A percentile compares a stretch with the other conserved stretches of the same genome.
Evolutionary conservation across 2,888 invertebrate species (phyloP).

Genomic region (Xestobium rufovillosum): DNA sequence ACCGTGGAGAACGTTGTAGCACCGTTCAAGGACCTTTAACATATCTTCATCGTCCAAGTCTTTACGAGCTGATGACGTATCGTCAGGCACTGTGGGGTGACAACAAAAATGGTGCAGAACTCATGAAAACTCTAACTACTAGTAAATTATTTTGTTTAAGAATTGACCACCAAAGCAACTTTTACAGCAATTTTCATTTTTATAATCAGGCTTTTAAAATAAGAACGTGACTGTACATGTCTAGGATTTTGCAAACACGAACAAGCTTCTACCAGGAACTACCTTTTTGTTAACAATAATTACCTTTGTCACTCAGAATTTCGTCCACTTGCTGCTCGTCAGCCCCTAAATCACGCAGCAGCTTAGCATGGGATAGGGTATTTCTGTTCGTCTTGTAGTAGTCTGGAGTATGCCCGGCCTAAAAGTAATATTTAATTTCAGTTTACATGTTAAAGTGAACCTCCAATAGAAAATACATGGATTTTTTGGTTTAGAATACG

Average conservation of each 20-base stretch:
- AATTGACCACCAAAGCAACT: too few species aligned
- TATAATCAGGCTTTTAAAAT: too few species aligned
- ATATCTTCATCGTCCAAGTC: constrained; percentile 62
- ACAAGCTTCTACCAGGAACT: too few species aligned
- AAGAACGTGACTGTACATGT: too few species aligned
- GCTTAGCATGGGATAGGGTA: constrained; percentile 59
- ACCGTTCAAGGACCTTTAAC: constrained; percentile 66
- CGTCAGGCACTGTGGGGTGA: constrained; percentile 58
- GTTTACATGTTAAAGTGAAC: too few species aligned
- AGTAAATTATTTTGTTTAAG: constrained; percentile 6
- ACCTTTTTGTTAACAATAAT: too few species aligned
- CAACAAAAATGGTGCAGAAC: constrained; percentile 19
- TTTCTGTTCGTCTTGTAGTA: constrained; percentile 64
- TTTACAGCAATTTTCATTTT: too few species aligned
- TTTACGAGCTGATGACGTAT: constrained; percentile 66
- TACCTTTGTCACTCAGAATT: constrained; percentile 76
- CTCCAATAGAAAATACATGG: background rate
- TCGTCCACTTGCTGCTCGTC: constrained; percentile 55
- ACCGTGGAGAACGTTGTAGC: constrained; percentile 62
- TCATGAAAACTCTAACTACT: constrained; percentile 1
- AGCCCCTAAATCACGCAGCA: constrained; percentile 64
- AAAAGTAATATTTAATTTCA: too few species aligned
- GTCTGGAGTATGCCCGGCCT: constrained; percentile 75
- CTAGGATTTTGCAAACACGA: too few species aligned
- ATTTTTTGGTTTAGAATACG: too few species aligned